A percentile compares a stretch with the other conserved stretches of the same genome.
Conservation (phyloP, 2,888 invertebrate species). For the Nasonovia ribisnigri region DNA sequence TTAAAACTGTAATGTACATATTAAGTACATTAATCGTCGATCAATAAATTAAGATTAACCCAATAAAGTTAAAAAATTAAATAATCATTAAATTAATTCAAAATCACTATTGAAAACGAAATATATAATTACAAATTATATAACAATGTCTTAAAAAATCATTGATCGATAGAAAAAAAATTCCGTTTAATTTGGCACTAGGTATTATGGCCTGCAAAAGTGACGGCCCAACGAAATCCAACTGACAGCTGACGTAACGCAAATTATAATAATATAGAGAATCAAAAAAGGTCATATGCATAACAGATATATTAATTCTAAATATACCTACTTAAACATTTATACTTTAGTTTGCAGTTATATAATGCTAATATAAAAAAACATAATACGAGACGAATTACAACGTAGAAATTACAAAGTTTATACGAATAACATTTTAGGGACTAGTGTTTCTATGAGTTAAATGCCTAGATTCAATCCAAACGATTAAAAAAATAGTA, state of each 20-base stretch:
- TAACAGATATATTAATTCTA: constrained; percentile 19
- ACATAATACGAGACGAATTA: too few species aligned
- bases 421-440: background rate
- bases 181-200: background rate
- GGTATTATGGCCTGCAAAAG: background rate
- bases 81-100: background rate
- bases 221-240: background rate
- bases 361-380: constrained; percentile 4
- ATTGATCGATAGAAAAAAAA: background rate
- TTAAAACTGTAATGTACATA: background rate
- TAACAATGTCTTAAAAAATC: background rate
- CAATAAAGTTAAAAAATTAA: background rate
- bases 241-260: background rate
- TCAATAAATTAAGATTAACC: background rate
- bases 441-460: background rate
- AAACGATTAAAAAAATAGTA: background rate
- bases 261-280: background rate
- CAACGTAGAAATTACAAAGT: background rate
- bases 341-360: background rate
- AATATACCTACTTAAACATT: background rate
- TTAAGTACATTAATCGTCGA: background rate
- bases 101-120: background rate
- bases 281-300: background rate
- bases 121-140: background rate
- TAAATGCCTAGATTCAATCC: background rate